Base-by-base conservation (phyloP, 2,797 vertebrate species). In the Decapterus maruadsi region DNA sequence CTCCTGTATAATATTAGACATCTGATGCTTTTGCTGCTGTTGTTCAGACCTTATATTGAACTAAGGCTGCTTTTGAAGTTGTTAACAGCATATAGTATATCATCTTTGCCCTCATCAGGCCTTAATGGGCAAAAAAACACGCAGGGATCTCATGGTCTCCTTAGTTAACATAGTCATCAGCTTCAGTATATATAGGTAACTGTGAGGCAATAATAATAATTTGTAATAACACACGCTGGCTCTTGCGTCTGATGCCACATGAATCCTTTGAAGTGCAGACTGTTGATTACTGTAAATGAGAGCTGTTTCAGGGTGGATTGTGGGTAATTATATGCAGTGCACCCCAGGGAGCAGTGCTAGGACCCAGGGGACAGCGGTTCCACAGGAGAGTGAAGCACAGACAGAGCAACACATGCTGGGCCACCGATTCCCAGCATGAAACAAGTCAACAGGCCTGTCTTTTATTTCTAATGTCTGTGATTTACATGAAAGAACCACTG, bases 221-320 rank as follows among this genome's bases (percentile, higher is more conserved):
- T 93, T 92, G 90, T 91, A 88, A 93, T 93, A 92, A 91, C 91
- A 91, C 90, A 91, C 81, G 82, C 85, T 86, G 70, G 78, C 83
- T 90, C 83, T 87, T 75, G 79, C 87, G 87, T 93, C 86, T 91
- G 91, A 93, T 91, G 92, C 89, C 89, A 92, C 91, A 90, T 87
- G 89, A 92, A 92, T 93, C 90, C 92, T 94, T 94, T 94, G 93
- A 94, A 93, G 93, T 94, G 92, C 92, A 93, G 92, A 93, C 91
- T 94, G 93, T 94, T 94, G 93, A 94, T 94, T 94, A 94, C 93
- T 93, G 93, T 94, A 94, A 94, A 94, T 94, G 92, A 94, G 93
- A 92, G 93, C 93, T 93, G 92, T 94, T 94, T 94, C 93, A 94
- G 93, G 93, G 93, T 94, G 93, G 93, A 94, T 94, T 93, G 92